Evolutionary conservation across 2,888 invertebrate genomes (phyloP).

Genomic region (Diaperis boleti): DNA sequence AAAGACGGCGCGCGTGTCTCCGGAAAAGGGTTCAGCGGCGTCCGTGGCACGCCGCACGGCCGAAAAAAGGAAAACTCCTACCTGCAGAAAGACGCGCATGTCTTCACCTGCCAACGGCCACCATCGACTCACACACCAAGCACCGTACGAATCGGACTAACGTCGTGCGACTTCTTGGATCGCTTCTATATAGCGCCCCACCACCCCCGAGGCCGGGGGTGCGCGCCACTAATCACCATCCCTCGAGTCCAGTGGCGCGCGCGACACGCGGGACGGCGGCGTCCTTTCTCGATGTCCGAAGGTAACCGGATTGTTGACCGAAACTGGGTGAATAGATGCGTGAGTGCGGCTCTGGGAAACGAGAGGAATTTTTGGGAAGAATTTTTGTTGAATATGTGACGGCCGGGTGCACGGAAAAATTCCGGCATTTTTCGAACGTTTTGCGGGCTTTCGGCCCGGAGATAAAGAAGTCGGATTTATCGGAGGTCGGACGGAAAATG

Average conservation of each 20-base stretch:
- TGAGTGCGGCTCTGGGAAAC: slow-evolving; percentile 6
- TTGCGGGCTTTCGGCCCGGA: background rate
- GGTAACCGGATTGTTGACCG: slow-evolving; percentile 46
- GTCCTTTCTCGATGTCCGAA: slow-evolving; percentile 52
- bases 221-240: slow-evolving; percentile 54
- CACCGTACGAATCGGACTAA: slow-evolving; percentile 54
- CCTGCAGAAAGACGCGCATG: slow-evolving; percentile 60
- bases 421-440: background rate
- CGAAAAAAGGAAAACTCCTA: slow-evolving; percentile 45
- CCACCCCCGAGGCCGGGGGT: slow-evolving; percentile 54
- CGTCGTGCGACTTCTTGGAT: slow-evolving; percentile 53
- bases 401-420: background rate
- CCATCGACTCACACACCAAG: slow-evolving; percentile 53
- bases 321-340: slow-evolving; percentile 26
- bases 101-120: slow-evolving; percentile 55
- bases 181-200: slow-evolving; percentile 59
- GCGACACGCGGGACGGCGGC: slow-evolving; percentile 50
- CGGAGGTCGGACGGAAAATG: too few species aligned
- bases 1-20: background rate
- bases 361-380: background rate
- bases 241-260: slow-evolving; percentile 33
- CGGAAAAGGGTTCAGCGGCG: background rate
- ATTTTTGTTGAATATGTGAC: background rate
- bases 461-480: slow-evolving; percentile 49
- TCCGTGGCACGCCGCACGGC: background rate